These are phyloP conservation scores for Drosophila pruinosa DNA, from an alignment of 1,140 invertebrate species.

Conservation along the genomic window DNA sequence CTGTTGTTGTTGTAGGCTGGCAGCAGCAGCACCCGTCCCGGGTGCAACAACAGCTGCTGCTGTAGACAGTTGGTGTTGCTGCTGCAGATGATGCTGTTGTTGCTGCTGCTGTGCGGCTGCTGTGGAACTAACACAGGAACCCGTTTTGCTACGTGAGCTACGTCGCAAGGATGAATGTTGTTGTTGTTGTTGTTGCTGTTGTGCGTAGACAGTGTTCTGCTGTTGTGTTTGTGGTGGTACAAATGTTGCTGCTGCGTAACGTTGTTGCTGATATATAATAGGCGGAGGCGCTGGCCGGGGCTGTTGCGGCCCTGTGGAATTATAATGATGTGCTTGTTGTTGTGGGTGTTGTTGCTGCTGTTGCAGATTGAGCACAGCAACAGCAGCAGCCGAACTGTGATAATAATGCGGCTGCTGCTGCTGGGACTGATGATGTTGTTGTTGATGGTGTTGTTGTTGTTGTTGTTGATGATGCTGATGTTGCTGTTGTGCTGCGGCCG, in stretches of 20 bases:
- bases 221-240: conserved; percentile 58
- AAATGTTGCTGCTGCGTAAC: conserved; percentile 66
- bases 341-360: conserved; percentile 46
- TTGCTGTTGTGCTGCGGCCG: conserved; percentile 47
- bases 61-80: conserved; percentile 48
- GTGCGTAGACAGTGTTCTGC: conserved; percentile 20
- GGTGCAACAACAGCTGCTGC: conserved; percentile 47
- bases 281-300: conserved; percentile 55
- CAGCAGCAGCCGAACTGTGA: conserved; percentile 66
- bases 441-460: conserved; percentile 52
- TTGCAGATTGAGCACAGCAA: conserved; percentile 43
- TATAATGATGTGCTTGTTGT: conserved; percentile 70
- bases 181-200: conserved; percentile 49
- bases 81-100: conserved; percentile 57
- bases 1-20: conserved; percentile 39
- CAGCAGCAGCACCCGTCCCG: conserved; percentile 50
- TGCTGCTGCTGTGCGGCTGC: conserved; percentile 72
- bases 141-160: conserved; percentile 83
- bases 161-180: conserved; percentile 76
- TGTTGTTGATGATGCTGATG: conserved; percentile 62
- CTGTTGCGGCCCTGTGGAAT: conserved; percentile 62
- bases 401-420: conserved; percentile 67
- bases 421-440: conserved; percentile 45
- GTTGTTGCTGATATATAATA: conserved; percentile 60
- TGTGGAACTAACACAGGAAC: conserved; percentile 82